Evolutionary conservation across 2,888 invertebrate genomes (phyloP).

Genomic region (Xanthorhoe designata): DNA sequence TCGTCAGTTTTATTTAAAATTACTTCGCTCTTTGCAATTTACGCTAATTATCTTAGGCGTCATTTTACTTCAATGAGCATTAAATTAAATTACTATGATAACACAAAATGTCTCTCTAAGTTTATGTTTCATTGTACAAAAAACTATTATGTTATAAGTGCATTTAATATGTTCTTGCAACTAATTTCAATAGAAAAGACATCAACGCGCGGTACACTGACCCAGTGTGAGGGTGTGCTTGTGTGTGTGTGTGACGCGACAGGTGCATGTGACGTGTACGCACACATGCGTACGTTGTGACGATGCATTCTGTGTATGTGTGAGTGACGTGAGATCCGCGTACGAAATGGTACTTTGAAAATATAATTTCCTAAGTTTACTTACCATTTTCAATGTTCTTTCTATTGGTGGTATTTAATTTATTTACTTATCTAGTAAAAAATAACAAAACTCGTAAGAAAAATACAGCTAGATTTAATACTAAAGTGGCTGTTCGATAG

Average conservation of each 20-base stretch:
- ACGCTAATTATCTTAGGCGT: background rate
- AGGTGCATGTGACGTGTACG: slow-evolving; percentile 24
- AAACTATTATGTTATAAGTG: slow-evolving; percentile 1
- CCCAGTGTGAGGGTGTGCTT: slow-evolving; percentile 53
- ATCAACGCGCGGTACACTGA: slow-evolving; percentile 64
- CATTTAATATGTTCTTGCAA: slow-evolving; percentile 2
- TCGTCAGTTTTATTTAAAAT: background rate
- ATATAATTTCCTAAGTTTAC: too few species aligned
- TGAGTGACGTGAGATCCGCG: background rate
- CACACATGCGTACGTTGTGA: slow-evolving; percentile 9
- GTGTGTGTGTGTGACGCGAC: slow-evolving; percentile 40
- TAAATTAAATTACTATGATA: background rate
- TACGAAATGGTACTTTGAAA: background rate
- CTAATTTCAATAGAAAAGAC: slow-evolving; percentile 57
- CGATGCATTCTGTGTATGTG: background rate
- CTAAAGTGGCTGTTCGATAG: too few species aligned
- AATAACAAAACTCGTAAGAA: too few species aligned
- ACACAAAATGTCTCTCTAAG: background rate
- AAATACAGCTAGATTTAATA: too few species aligned
- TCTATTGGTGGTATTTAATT: too few species aligned
- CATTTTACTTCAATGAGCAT: background rate
- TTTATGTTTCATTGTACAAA: background rate
- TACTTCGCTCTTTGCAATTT: background rate
- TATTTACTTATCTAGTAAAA: too few species aligned
- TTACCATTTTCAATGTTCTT: too few species aligned